Percentiles rank a stretch among this genome's conserved stretches.
Conservation (phyloP, 2,797 vertebrate genomes). For the Hippopotamyrus pictus region DNA sequence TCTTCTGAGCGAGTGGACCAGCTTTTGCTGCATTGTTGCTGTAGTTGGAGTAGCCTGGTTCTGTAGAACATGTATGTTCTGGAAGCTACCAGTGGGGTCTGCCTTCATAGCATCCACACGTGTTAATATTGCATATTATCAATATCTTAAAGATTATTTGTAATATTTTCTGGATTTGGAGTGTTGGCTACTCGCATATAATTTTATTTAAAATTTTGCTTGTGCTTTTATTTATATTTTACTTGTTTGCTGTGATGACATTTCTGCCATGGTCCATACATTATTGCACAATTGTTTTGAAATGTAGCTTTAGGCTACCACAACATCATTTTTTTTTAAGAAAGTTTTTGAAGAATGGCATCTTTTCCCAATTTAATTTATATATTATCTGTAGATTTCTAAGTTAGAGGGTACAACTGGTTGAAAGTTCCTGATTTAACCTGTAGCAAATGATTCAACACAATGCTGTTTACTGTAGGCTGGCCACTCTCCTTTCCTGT, state of each 20-base stretch:
- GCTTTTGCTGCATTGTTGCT: not conserved
- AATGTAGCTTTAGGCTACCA: not conserved
- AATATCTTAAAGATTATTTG: not conserved
- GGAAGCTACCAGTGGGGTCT: not conserved
- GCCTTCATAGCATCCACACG: not conserved
- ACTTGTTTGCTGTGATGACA: not conserved
- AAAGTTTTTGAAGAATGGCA: not conserved
- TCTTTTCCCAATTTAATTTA: not conserved
- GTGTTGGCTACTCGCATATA: not conserved
- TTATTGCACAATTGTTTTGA: not conserved
- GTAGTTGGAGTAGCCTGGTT: not conserved
- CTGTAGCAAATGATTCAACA: not conserved
- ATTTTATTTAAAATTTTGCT: not conserved
- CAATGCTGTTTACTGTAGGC: not conserved
- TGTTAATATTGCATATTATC: not conserved
- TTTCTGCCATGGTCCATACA: not conserved
- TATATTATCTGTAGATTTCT: not conserved
- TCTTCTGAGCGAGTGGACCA: not conserved
- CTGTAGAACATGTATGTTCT: not conserved
- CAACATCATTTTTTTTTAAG: not conserved
- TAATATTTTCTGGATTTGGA: not conserved
- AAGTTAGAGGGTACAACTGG: not conserved
- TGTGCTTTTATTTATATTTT: not conserved
- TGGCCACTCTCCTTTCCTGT: not conserved
- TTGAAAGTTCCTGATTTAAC: not conserved